phyloP scores from a whole-genome alignment of 2,797 vertebrate genomes.

The Mus spretus region DNA sequence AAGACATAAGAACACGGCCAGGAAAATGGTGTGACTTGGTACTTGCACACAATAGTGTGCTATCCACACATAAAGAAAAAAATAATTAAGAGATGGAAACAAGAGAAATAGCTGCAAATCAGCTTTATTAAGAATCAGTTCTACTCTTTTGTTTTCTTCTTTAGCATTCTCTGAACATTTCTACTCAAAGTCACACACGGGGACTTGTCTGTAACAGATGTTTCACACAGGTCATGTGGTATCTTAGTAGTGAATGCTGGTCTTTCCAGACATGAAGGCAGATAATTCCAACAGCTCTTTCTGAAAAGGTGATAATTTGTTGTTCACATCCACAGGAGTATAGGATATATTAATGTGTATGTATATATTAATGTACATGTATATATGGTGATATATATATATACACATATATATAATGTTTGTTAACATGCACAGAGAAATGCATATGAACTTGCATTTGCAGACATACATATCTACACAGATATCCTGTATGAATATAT shows the following conservation, averaged over 20 bases:
- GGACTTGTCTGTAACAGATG: neutral
- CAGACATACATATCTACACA: neutral
- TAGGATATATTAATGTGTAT: neutral
- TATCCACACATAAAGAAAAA: slow-evolving; percentile 8
- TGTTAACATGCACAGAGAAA: neutral
- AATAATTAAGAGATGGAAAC: slow-evolving; percentile 41
- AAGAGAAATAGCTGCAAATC: slow-evolving; percentile 38
- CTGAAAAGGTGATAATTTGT: neutral
- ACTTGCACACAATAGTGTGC: neutral
- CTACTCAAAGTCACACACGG: neutral
- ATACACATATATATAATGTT: neutral
- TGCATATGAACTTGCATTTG: neutral
- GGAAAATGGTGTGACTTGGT: slow-evolving; percentile 11
- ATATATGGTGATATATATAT: neutral
- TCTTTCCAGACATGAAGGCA: neutral
- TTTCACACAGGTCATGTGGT: neutral
- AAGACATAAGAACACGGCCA: neutral
- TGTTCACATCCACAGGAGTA: neutral
- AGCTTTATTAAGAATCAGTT: slow-evolving; percentile 35
- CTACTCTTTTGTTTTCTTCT: slow-evolving; percentile 45
- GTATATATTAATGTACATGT: neutral
- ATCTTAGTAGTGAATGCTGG: neutral
- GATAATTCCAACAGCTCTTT: neutral
- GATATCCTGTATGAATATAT: neutral
- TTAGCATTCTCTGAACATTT: slow-evolving; percentile 37